Conservation (phyloP, 2,888 invertebrate genomes). For the Gari tellinella region DNA sequence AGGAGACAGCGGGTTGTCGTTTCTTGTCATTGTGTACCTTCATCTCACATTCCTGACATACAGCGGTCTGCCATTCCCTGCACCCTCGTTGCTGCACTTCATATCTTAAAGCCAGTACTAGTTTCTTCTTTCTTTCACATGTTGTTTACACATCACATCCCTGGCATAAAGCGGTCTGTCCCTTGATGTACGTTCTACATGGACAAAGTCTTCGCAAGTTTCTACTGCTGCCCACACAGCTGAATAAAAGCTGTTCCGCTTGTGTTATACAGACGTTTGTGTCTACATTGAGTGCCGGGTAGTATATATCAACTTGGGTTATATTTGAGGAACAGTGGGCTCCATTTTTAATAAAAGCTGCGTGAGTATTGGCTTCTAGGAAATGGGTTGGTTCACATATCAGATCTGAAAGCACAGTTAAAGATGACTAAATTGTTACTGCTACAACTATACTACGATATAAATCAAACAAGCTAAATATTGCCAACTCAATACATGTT, state of each 20-base stretch:
- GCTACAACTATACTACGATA: too few relatives aligned
- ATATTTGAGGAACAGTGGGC: slow-evolving; percentile 63
- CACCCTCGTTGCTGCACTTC: too few relatives aligned
- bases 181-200: slow-evolving; percentile 81
- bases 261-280: slow-evolving; percentile 78
- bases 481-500: too few relatives aligned
- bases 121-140: too few relatives aligned
- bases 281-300: slow-evolving; percentile 73
- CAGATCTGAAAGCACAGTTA: slow-evolving; percentile 77
- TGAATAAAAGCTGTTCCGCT: slow-evolving; percentile 80
- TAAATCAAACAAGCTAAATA: too few relatives aligned
- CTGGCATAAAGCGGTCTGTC: slow-evolving; percentile 82
- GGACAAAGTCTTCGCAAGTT: slow-evolving; percentile 81
- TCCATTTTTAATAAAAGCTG: slow-evolving; percentile 64
- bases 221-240: slow-evolving; percentile 81
- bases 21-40: too few relatives aligned
- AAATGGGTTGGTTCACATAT: slow-evolving; percentile 84
- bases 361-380: slow-evolving; percentile 74
- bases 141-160: too few relatives aligned
- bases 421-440: too few relatives aligned
- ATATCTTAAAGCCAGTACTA: too few relatives aligned
- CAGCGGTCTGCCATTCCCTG: too few relatives aligned
- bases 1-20: too few relatives aligned
- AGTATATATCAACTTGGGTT: slow-evolving; percentile 73
- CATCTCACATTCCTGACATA: too few relatives aligned